Conservation (phyloP, 2,797 vertebrate species). For the Coendou prehensilis region DNA sequence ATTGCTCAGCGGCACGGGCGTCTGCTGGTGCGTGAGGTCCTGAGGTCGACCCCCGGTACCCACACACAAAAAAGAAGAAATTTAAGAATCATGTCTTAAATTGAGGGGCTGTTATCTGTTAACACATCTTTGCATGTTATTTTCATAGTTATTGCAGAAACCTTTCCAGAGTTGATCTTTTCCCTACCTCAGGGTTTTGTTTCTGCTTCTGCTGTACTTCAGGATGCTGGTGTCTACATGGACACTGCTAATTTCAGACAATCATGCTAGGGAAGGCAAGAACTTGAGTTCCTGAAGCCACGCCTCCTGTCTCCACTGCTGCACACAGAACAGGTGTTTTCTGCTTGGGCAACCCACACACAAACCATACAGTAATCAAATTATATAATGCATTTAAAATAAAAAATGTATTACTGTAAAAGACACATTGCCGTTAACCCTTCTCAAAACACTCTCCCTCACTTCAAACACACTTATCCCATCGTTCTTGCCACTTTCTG, state of each 20-base stretch:
- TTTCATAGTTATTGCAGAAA: neutral
- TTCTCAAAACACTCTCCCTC: neutral
- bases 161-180: conserved; percentile 4
- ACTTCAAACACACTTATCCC: neutral
- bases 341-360: neutral
- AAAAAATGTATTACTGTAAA: neutral
- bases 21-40: too few relatives aligned
- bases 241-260: neutral
- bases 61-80: too few relatives aligned
- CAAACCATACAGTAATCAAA: neutral
- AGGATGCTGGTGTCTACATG: neutral
- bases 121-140: neutral
- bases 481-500: neutral
- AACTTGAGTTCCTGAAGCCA: neutral
- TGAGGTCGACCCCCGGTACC: too few relatives aligned
- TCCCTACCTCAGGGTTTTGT: neutral
- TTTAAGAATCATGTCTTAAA: neutral
- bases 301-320: neutral
- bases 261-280: neutral
- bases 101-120: neutral
- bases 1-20: too few relatives aligned
- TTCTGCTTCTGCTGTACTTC: neutral
- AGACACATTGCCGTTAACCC: neutral
- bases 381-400: neutral
- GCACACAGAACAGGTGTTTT: neutral